Evolutionary conservation across 1,140 invertebrate genomes (phyloP).

Genomic region (Caenorhabditis tropicalis): DNA sequence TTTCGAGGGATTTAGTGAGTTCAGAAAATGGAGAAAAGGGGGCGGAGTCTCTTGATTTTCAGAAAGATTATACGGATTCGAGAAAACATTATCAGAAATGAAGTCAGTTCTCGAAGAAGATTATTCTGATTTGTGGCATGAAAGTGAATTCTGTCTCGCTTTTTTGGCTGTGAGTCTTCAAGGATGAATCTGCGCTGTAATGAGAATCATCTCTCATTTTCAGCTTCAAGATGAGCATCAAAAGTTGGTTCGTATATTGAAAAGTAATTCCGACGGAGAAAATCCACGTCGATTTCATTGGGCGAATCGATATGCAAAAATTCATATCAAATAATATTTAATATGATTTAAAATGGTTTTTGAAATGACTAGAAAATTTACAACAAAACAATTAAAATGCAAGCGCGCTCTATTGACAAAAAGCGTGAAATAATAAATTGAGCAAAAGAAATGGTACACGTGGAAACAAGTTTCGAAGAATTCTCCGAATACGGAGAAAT

Average conservation of each 20-base stretch:
- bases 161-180: conserved; percentile 13
- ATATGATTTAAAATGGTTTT: not conserved
- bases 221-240: conserved; percentile 20
- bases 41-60: not conserved
- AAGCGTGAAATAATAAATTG: not conserved
- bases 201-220: too few relatives aligned
- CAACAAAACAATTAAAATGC: too few relatives aligned
- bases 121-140: conserved; percentile 20
- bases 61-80: conserved; percentile 4
- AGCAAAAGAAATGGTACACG: not conserved
- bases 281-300: conserved; percentile 36
- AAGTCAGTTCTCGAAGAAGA: conserved; percentile 9
- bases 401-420: not conserved
- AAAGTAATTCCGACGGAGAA: conserved; percentile 7
- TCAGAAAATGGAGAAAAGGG: too few relatives aligned
- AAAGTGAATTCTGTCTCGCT: conserved; percentile 1
- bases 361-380: not conserved
- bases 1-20: conserved; percentile 19
- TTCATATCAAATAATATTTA: not conserved
- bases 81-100: not conserved
- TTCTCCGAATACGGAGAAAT: not conserved
- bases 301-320: conserved; percentile 35
- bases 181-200: too few relatives aligned
- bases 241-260: not conserved
- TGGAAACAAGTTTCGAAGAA: not conserved